Percentiles rank a stretch among this genome's conserved stretches.
These are phyloP conservation scores for Tiaroga cobitis DNA, from an alignment of 2,797 vertebrate genomes.

Conservation along the genomic window DNA sequence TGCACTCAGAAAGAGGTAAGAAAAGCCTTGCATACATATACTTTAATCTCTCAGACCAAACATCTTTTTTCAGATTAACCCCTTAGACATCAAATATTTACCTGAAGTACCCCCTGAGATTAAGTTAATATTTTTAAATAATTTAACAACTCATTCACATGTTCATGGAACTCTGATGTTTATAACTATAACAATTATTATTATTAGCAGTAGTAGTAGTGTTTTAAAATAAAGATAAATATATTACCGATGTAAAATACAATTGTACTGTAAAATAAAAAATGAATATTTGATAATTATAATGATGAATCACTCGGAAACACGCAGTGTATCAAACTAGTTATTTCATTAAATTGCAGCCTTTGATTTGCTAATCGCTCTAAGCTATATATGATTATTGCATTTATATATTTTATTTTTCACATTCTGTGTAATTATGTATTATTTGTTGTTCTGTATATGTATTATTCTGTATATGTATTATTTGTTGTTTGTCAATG, in stretches of 20 bases:
- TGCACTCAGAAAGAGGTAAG: conserved; percentile 94
- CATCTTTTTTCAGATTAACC: background rate
- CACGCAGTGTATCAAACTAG: background rate
- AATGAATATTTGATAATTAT: background rate
- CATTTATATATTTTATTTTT: background rate
- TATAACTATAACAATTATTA: background rate
- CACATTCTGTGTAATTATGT: background rate
- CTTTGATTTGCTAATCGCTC: background rate
- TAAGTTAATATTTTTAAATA: background rate
- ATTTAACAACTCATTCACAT: background rate
- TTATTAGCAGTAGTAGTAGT: background rate
- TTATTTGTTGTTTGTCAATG: background rate
- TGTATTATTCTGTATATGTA: too few species aligned
- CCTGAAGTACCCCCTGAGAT: background rate
- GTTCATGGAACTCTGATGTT: background rate
- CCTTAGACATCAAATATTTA: background rate
- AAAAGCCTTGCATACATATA: background rate
- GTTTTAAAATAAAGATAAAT: background rate
- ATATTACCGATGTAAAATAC: background rate
- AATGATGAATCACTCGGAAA: background rate
- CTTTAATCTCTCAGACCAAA: background rate
- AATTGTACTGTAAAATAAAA: background rate
- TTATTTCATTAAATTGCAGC: background rate
- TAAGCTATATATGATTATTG: background rate
- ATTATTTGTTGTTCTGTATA: too few species aligned